A percentile compares a stretch with the other conserved stretches of the same genome.
These are phyloP conservation scores for Apoda limacodes DNA, from an alignment of 2,888 invertebrate genomes.

Conservation along the genomic window DNA sequence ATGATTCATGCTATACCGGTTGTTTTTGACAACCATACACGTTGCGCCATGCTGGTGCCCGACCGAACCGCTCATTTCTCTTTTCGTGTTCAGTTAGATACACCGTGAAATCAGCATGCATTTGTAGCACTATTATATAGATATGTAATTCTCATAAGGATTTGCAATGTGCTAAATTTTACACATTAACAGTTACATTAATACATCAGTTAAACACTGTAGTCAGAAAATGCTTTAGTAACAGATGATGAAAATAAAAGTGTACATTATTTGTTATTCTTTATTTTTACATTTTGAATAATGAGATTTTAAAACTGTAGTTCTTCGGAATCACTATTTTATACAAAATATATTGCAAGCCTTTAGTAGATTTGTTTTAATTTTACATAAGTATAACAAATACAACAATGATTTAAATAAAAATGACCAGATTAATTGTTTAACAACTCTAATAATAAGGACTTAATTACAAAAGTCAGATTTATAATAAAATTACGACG, in stretches of 20 bases:
- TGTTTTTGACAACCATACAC: no score
- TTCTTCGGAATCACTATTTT: slow-evolving; percentile 56
- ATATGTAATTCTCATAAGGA: no score
- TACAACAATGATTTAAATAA: slow-evolving; percentile 68
- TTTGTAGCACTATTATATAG: no score
- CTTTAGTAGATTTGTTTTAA: slow-evolving; percentile 58
- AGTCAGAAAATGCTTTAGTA: no score
- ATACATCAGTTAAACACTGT: no score
- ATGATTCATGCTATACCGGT: no score
- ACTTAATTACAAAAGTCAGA: slow-evolving; percentile 58
- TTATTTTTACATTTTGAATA: slow-evolving; percentile 63
- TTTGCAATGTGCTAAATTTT: no score
- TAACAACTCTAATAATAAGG: slow-evolving; percentile 57
- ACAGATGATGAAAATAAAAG: slow-evolving; percentile 18
- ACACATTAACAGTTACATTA: neutral
- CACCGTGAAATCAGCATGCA: no score
- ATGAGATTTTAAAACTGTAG: slow-evolving; percentile 64
- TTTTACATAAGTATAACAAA: slow-evolving; percentile 53
- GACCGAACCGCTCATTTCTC: no score
- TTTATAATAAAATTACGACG: slow-evolving; percentile 62
- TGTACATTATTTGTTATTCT: slow-evolving; percentile 50
- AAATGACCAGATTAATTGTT: slow-evolving; percentile 70
- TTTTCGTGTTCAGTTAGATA: no score
- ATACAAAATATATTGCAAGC: slow-evolving; percentile 62
- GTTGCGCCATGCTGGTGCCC: no score